Percentiles rank a stretch among this genome's conserved stretches.
These are phyloP conservation scores for Pammene aurita DNA, from an alignment of 2,888 invertebrate genomes.

Conservation along the genomic window DNA sequence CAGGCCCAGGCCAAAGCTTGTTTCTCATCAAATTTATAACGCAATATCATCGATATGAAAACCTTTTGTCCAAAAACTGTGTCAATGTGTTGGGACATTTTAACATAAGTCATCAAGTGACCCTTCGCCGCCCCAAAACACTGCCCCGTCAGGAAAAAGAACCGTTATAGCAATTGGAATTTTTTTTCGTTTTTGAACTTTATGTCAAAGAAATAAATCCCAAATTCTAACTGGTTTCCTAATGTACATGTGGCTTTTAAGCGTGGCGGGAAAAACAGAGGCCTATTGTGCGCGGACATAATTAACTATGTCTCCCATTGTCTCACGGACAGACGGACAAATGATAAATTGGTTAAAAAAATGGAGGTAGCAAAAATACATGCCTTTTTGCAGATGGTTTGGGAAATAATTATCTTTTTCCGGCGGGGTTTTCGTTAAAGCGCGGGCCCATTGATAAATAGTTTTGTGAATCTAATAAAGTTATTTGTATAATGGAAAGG, in stretches of 20 bases:
- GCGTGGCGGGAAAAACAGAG: neutral
- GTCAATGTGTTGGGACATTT: constrained; percentile 32
- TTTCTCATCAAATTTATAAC: constrained; percentile 14
- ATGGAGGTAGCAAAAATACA: constrained; percentile 44
- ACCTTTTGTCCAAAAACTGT: constrained; percentile 24
- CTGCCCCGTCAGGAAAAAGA: too few species aligned
- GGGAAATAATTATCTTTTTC: constrained; percentile 45
- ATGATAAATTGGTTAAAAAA: constrained; percentile 58
- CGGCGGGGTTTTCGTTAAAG: constrained; percentile 21
- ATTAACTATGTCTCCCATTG: constrained; percentile 59
- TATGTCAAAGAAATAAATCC: too few species aligned
- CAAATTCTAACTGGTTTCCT: too few species aligned
- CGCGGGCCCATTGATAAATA: constrained; percentile 20
- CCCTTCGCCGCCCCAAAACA: constrained; percentile 36
- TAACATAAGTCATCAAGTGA: constrained; percentile 41
- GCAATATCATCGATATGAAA: constrained; percentile 17
- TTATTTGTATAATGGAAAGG: constrained; percentile 4
- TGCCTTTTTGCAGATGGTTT: constrained; percentile 43
- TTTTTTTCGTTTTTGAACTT: too few species aligned
- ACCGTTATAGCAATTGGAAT: too few species aligned
- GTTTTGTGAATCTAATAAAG: constrained; percentile 19
- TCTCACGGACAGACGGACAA: constrained; percentile 53
- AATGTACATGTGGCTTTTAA: too few species aligned
- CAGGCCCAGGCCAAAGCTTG: neutral
- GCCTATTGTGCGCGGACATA: constrained; percentile 54